Evolutionary conservation across 2,888 invertebrate genomes (phyloP).

Genomic region (Blastobasis lacticolella): DNA sequence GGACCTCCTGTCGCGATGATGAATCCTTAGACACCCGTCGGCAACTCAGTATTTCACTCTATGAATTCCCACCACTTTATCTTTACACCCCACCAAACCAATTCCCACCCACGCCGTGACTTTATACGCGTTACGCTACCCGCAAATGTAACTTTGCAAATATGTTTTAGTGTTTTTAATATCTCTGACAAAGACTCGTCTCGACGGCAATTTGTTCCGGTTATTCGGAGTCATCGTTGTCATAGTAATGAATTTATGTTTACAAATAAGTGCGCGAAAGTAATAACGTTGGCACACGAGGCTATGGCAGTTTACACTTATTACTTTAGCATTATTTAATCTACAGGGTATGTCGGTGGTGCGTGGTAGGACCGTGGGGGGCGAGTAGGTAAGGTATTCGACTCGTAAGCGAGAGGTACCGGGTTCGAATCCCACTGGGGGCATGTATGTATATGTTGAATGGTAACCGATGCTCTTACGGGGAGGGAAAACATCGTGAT

Average conservation of each 20-base stretch:
- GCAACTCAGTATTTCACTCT: slow-evolving; percentile 37
- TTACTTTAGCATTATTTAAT: too few relatives aligned
- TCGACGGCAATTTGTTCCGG: slow-evolving; percentile 44
- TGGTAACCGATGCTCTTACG: too few relatives aligned
- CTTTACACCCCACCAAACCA: slow-evolving; percentile 6
- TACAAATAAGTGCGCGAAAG: background rate
- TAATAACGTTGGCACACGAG: too few relatives aligned
- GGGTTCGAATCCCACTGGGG: too few relatives aligned
- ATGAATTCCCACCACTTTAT: slow-evolving; percentile 15
- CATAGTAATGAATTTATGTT: slow-evolving; percentile 55
- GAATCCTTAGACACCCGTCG: slow-evolving; percentile 46
- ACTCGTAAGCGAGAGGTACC: too few relatives aligned
- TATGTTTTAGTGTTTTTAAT: slow-evolving; percentile 51
- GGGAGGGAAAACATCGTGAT: too few relatives aligned
- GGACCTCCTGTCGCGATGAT: slow-evolving; percentile 62
- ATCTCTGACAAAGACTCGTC: slow-evolving; percentile 47
- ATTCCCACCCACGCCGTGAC: too few relatives aligned
- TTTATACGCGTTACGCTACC: background rate
- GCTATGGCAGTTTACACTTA: too few relatives aligned
- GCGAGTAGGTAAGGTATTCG: too few relatives aligned
- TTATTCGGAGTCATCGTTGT: slow-evolving; percentile 32
- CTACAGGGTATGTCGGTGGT: too few relatives aligned
- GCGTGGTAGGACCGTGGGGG: too few relatives aligned
- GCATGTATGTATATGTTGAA: too few relatives aligned
- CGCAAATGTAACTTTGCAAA: slow-evolving; percentile 18